Base-by-base conservation (phyloP, 2,797 vertebrate species). In the Natrix natrix region DNA sequence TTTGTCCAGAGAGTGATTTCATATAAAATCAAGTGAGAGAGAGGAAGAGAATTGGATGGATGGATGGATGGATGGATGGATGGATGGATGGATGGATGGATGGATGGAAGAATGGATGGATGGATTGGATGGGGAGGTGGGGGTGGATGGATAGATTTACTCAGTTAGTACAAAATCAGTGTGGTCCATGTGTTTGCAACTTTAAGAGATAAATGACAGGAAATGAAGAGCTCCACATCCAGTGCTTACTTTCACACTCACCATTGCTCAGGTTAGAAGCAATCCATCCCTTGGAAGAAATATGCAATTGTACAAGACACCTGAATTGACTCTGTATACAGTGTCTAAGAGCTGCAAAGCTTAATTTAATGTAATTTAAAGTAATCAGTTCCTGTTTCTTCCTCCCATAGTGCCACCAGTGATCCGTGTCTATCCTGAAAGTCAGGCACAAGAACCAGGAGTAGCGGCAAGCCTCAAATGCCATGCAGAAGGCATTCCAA, bases 391-490 rank as follows among this genome's bases (percentile, higher is more conserved):
- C 59, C 83, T 87, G 93, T 95, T 93, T 60, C 24, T 95, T 52
- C 28, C 43, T 57, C 3, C 97, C 8, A 0, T 95, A 98, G 99
- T 99, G 96, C 99, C 99, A 11, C 99, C 99, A 0, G 99, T 99
- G 97, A 99, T 99, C 95, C 98, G 99, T 0, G 99, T 99, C 59
- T 99, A 99, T 94, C 99, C 99, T 0, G 99, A 99, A 95, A 98
- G 98, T 0, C 99, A 99, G 97, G 99, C 99, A 1, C 99, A 99
- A 97, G 99, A 99, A 97, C 99, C 99, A 0, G 99, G 99, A 0
- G 97, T 99, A 52, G 98, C 98, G 0, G 98, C 99, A 22, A 99
- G 99, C 96, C 98, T 99, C 86, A 97, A 96, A 74, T 99, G 99
- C 95, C 98, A 99, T 0, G 99, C 99, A 0, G 99, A 99, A 89